Evolutionary conservation across 2,113 vertebrate species (phyloP).

Genomic region (Siphamia tubifer): DNA sequence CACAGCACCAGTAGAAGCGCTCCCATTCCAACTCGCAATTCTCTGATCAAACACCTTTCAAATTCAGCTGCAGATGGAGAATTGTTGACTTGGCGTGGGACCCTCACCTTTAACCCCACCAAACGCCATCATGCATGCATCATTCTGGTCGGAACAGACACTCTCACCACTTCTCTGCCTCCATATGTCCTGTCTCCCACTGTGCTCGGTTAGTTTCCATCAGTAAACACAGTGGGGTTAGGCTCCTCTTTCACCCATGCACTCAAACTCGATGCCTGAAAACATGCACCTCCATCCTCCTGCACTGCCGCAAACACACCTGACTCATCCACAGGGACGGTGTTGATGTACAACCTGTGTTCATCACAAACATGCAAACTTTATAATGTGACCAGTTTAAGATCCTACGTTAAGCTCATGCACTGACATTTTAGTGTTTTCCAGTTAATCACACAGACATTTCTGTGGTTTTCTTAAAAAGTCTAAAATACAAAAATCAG

Average conservation of each 20-base stretch:
- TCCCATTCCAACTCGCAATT: slow-evolving; percentile 40
- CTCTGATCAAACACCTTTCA: not conserved
- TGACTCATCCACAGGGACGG: not conserved
- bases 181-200: slow-evolving; percentile 17
- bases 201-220: slow-evolving; percentile 25
- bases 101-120: slow-evolving; percentile 44
- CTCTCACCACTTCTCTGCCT: slow-evolving; percentile 26
- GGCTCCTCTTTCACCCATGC: slow-evolving; percentile 31
- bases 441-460: too few relatives aligned
- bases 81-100: slow-evolving; percentile 41
- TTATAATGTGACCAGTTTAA: too few relatives aligned
- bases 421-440: too few relatives aligned
- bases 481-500: too few relatives aligned
- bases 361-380: too few relatives aligned
- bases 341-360: slow-evolving; percentile 2
- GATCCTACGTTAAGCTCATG: too few relatives aligned
- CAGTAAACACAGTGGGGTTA: slow-evolving; percentile 1
- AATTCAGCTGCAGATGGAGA: not conserved
- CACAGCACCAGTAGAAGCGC: slow-evolving; percentile 7
- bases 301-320: slow-evolving; percentile 31
- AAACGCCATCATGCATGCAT: slow-evolving; percentile 62
- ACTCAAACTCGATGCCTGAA: slow-evolving; percentile 19
- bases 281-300: slow-evolving; percentile 44
- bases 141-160: slow-evolving; percentile 28
- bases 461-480: too few relatives aligned